Evolutionary conservation across 2,888 invertebrate genomes (phyloP).

Genomic region (Pyrochroa serraticornis): DNA sequence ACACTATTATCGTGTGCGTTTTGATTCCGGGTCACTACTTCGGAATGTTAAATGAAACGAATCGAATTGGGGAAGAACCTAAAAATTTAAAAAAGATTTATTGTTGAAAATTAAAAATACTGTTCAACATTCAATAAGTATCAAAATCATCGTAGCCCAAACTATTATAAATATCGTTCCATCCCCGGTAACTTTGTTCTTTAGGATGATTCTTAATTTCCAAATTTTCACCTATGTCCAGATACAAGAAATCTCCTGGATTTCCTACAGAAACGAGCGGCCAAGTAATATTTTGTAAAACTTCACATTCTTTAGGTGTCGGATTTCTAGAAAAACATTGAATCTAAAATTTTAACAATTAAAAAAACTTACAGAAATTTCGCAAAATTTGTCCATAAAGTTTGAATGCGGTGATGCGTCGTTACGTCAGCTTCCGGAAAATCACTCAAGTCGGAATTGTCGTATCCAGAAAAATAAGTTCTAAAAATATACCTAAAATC

Average conservation of each 20-base stretch:
- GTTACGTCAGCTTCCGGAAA: conserved; percentile 29
- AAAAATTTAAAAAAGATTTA: too few relatives aligned
- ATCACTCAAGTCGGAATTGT: conserved; percentile 32
- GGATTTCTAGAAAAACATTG: conserved; percentile 46
- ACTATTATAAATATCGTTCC: conserved; percentile 32
- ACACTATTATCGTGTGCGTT: too few relatives aligned
- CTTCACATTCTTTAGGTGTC: conserved; percentile 38
- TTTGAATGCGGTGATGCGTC: conserved; percentile 32
- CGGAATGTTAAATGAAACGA: too few relatives aligned
- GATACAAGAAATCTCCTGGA: conserved; percentile 22
- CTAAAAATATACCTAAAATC: conserved; percentile 40
- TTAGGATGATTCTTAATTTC: conserved; percentile 32
- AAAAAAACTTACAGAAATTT: conserved; percentile 58
- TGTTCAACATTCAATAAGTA: not conserved
- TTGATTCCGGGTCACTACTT: too few relatives aligned
- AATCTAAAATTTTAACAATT: too few relatives aligned
- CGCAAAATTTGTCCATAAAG: conserved; percentile 67
- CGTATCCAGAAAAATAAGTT: conserved; percentile 26
- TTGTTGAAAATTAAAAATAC: too few relatives aligned
- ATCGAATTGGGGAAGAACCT: too few relatives aligned
- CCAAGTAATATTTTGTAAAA: conserved; percentile 38
- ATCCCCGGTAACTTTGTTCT: conserved; percentile 30
- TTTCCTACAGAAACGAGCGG: conserved; percentile 21
- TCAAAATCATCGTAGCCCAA: not conserved
- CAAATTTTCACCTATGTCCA: conserved; percentile 34